Percentiles rank a stretch among this genome's conserved stretches.
Evolutionary conservation across 92 coral and sea anemone species (phyloP).

Genomic region (Heteractis magnifica): DNA sequence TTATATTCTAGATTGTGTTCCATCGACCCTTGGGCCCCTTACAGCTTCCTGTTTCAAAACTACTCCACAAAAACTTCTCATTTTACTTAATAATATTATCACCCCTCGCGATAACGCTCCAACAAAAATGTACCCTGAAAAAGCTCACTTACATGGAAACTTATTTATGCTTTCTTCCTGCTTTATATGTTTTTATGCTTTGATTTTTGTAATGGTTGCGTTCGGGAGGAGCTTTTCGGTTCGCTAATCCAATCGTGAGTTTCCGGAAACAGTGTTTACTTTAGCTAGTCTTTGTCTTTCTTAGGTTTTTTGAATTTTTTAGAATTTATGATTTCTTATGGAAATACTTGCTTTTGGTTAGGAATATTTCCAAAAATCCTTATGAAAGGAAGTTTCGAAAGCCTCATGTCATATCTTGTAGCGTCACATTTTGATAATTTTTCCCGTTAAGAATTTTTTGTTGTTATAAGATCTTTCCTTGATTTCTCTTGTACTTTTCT

Average conservation of each 20-base stretch:
- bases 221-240: constrained; percentile 10
- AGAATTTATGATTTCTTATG: neutral
- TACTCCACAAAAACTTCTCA: neutral
- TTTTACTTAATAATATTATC: neutral
- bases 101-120: neutral
- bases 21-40: constrained; percentile 11
- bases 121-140: neutral
- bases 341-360: neutral
- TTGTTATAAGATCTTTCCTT: neutral
- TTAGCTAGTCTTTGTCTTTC: constrained; percentile 16
- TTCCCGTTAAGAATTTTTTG: too few relatives aligned
- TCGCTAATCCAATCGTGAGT: constrained; percentile 31
- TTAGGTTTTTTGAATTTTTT: constrained; percentile 5
- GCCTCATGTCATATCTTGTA: neutral
- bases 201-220: neutral
- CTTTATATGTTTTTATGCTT: neutral
- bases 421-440: neutral
- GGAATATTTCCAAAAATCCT: neutral
- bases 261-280: constrained; percentile 32
- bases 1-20: neutral
- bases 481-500: neutral
- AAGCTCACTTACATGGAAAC: too few relatives aligned
- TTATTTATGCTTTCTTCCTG: neutral
- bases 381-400: neutral
- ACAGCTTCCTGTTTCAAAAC: constrained; percentile 35